These are phyloP conservation scores for Dolichallabes microphthalmus DNA, from an alignment of 2,113 vertebrate species.

Conservation along the genomic window DNA sequence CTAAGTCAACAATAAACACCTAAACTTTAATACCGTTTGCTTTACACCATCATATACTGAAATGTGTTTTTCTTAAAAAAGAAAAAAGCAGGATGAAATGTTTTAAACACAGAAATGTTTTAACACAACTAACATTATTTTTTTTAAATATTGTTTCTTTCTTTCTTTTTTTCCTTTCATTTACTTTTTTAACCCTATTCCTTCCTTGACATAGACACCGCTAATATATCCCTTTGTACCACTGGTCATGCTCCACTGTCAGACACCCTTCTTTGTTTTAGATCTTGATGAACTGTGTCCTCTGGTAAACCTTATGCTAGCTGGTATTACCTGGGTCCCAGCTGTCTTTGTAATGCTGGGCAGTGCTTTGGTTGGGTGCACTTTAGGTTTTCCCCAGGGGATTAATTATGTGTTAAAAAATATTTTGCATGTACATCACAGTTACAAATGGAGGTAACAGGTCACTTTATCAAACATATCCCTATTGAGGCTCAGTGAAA, in stretches of 20 bases:
- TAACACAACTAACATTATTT: background rate
- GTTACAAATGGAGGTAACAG: slow-evolving; percentile 22
- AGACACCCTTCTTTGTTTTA: background rate
- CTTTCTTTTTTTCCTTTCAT: background rate
- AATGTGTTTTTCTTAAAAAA: background rate
- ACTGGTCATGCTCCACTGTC: background rate
- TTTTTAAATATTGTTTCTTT: background rate
- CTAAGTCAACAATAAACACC: background rate
- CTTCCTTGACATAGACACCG: background rate
- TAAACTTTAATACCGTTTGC: background rate
- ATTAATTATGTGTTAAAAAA: slow-evolving; percentile 45
- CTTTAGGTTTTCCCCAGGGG: slow-evolving; percentile 10
- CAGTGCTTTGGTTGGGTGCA: slow-evolving; percentile 14
- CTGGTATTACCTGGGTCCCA: slow-evolving; percentile 28
- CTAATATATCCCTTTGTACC: background rate
- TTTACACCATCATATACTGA: background rate
- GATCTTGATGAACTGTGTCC: background rate
- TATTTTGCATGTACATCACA: slow-evolving; percentile 45
- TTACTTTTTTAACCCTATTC: background rate
- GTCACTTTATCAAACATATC: slow-evolving; percentile 24
- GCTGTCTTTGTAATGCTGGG: slow-evolving; percentile 35
- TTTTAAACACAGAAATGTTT: background rate
- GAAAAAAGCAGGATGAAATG: background rate
- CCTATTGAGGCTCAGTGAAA: slow-evolving; percentile 7
- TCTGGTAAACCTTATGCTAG: background rate